Evolutionary conservation across 2,888 invertebrate genomes (phyloP).

Genomic region (Phengaris arion): DNA sequence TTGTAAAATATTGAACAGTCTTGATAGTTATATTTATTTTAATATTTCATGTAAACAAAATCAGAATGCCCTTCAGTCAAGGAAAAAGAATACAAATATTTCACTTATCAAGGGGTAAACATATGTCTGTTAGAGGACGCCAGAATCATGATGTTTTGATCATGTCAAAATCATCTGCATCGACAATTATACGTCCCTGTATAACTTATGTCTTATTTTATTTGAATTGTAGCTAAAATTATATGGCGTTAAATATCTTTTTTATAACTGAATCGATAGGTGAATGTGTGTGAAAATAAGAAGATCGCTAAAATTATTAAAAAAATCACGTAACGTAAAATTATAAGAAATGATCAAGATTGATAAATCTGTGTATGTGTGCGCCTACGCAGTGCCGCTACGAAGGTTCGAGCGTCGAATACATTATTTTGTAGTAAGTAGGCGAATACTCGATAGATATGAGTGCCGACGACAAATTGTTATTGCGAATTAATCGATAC

Average conservation of each 20-base stretch:
- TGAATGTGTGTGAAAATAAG: too few relatives aligned
- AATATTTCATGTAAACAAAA: neutral
- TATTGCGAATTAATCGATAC: conserved; percentile 73
- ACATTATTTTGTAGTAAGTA: conserved; percentile 71
- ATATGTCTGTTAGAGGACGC: neutral
- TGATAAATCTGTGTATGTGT: conserved; percentile 43
- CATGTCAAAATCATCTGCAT: neutral
- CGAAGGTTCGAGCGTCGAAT: conserved; percentile 68
- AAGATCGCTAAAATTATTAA: neutral
- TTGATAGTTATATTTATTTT: conserved; percentile 46
- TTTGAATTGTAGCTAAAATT: neutral
- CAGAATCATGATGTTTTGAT: neutral
- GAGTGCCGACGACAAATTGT: conserved; percentile 72
- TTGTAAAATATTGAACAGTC: conserved; percentile 43
- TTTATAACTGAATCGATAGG: too few relatives aligned
- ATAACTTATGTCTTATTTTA: neutral
- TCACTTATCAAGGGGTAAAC: neutral
- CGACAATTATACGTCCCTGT: neutral
- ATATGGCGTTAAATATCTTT: neutral
- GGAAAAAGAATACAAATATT: neutral
- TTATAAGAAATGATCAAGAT: conserved; percentile 56
- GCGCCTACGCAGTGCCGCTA: conserved; percentile 67
- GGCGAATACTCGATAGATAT: conserved; percentile 65
- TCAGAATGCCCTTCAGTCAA: neutral
- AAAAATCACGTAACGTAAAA: neutral